Evolutionary conservation across 2,113 vertebrate species (phyloP).

Genomic region (Rhinoderma darwinii): DNA sequence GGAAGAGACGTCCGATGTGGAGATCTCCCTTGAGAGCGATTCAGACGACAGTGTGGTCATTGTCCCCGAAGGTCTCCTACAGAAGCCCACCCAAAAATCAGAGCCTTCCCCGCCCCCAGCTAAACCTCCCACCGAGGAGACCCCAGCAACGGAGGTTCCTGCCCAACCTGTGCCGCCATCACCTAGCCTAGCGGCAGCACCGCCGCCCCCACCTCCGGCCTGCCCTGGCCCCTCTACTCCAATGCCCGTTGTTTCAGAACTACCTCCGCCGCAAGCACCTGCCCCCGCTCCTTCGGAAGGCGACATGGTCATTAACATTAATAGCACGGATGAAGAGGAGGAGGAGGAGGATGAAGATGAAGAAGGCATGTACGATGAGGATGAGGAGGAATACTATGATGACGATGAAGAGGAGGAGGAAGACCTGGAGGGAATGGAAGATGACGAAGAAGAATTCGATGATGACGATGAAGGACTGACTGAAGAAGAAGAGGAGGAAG

Average conservation of each 20-base stretch:
- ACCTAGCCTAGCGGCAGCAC: conserved; percentile 38
- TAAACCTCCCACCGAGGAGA: conserved; percentile 59
- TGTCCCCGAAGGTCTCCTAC: conserved; percentile 81
- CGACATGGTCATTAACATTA: conserved; percentile 87
- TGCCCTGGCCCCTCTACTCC: conserved; percentile 45
- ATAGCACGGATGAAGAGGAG: conserved; percentile 86
- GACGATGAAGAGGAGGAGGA: conserved; percentile 67
- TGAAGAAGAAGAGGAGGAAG: conserved; percentile 75
- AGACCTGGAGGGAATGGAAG: conserved; percentile 68
- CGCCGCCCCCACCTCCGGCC: conserved; percentile 32
- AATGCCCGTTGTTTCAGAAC: conserved; percentile 62
- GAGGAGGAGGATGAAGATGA: conserved; percentile 65
- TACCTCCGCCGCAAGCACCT: conserved; percentile 37
- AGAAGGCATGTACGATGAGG: conserved; percentile 60
- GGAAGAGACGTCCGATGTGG: conserved; percentile 85
- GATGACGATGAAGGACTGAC: conserved; percentile 81
- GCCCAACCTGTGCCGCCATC: conserved; percentile 30
- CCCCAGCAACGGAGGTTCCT: not conserved
- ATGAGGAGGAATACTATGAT: conserved; percentile 42
- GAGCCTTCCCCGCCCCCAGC: conserved; percentile 40
- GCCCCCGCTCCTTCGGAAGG: conserved; percentile 67
- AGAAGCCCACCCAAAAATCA: conserved; percentile 65
- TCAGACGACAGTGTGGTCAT: conserved; percentile 91
- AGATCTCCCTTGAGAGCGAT: conserved; percentile 89
- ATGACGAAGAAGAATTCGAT: conserved; percentile 78